Percentiles rank a stretch among this genome's conserved stretches.
Evolutionary conservation across 1,140 invertebrate genomes (phyloP).

Genomic region (Ylistrum balloti): DNA sequence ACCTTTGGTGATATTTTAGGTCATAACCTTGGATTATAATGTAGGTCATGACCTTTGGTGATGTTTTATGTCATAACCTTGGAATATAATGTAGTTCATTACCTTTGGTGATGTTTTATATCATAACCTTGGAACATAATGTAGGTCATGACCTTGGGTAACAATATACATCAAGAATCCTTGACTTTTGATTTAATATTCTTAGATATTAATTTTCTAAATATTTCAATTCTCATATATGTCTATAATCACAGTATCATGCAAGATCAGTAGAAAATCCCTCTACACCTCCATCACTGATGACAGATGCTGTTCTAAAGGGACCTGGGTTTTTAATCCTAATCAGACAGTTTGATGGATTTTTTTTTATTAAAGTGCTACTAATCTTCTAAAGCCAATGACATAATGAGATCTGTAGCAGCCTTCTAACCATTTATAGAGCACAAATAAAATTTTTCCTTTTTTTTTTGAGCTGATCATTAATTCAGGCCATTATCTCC

Average conservation of each 20-base stretch:
- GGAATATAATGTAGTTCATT: too few species aligned
- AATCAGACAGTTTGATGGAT: neutral
- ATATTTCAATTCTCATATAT: neutral
- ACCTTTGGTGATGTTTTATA: too few species aligned
- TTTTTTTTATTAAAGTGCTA: neutral
- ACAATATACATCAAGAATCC: too few species aligned
- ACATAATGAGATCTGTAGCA: slow-evolving; percentile 4
- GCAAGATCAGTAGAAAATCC: neutral
- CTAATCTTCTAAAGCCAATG: neutral
- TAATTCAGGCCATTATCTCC: neutral
- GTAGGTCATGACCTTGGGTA: too few species aligned
- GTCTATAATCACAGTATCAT: neutral
- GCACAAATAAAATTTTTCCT: neutral
- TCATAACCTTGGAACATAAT: too few species aligned
- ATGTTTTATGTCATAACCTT: too few species aligned
- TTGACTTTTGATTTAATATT: neutral
- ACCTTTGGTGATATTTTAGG: too few species aligned
- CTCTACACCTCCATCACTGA: neutral
- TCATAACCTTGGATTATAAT: too few species aligned
- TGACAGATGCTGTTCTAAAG: neutral
- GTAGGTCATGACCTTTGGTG: too few species aligned
- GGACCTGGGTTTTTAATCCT: neutral
- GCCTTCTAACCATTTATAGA: neutral
- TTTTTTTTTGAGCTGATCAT: neutral
- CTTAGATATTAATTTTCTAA: neutral